These are phyloP conservation scores for Crocallis elinguaria DNA, from an alignment of 2,888 invertebrate genomes.

Conservation along the genomic window DNA sequence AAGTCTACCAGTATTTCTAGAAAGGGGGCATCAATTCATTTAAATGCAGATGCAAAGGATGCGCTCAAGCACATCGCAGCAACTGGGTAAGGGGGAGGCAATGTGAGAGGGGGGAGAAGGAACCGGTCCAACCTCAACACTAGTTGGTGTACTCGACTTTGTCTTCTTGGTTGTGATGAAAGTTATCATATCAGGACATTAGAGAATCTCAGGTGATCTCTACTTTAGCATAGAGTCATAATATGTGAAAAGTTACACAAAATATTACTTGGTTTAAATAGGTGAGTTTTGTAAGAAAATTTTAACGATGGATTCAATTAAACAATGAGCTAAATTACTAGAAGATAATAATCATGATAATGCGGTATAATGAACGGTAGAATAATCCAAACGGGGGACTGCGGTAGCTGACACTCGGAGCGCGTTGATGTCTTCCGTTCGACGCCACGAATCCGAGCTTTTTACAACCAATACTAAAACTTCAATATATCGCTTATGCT, in stretches of 20 bases:
- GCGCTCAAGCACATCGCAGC: conserved; percentile 61
- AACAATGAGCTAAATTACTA: background rate
- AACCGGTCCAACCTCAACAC: conserved; percentile 66
- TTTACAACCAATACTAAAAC: conserved; percentile 35
- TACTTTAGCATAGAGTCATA: background rate
- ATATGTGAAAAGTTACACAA: background rate
- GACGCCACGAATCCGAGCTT: conserved; percentile 53
- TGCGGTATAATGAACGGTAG: conserved; percentile 32
- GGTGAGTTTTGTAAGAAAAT: background rate
- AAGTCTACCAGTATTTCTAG: conserved; percentile 34
- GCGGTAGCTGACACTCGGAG: conserved; percentile 39
- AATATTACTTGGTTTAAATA: background rate
- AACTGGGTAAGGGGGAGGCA: conserved; percentile 34
- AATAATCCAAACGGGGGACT: conserved; percentile 32
- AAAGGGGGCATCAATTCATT: conserved; percentile 49
- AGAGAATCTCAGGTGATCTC: background rate
- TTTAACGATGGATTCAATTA: background rate
- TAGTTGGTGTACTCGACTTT: conserved; percentile 56
- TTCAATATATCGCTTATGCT: conserved; percentile 12
- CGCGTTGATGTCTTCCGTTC: conserved; percentile 81
- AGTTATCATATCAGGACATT: conserved; percentile 18
- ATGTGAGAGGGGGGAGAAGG: conserved; percentile 37
- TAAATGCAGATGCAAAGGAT: conserved; percentile 60
- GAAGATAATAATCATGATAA: conserved; percentile 38
- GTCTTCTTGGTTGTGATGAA: conserved; percentile 63